Evolutionary conservation across 37 sponge, comb jelly and placozoan species (phyloP), one percentile per base, ranked within the genome.

Genomic region (Halichondria panicea): DNA sequence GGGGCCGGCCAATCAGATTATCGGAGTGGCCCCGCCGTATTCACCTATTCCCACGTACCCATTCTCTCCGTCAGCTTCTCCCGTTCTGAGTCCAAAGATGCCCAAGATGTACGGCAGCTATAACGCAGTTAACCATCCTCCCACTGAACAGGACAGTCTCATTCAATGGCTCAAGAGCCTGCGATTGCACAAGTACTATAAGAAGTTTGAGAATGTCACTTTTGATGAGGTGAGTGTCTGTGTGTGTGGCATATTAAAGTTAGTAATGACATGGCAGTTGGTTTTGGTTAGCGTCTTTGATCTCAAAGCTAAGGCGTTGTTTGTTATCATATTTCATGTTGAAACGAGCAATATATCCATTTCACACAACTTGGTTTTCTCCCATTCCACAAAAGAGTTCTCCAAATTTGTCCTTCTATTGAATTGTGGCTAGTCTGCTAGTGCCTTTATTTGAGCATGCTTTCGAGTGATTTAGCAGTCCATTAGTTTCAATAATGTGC

Each of bases 111-210:
- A 65, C 42, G 71, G 60, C 0, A 87, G 88, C 34, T 74, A 58
- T 46, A 43, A 34, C 12, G 43, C 76, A 18, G 46, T 83, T 37
- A 59, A 71, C 18, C 62, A 52, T 3, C 44, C 67, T n/a, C 73
- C 69, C 1, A 62, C 64, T 0, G 83, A 83, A 43, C 57, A 33
- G 27, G 86, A 90, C 13, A 74, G 35, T n/a, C 73, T 91, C 24
- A n/a, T 56, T 0, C 63, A 69, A 21, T 91, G 92, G 92, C 59
- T 91, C 58, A 91, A 91, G 65, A 68, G 55, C 28, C 79, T 74
- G 42, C 50, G 92, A 44, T 57, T 91, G 43, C 92, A 91, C 75
- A 91, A 91, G 69, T 91, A 91, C 32, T 65, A 73, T 36, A 36
- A 34, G 3, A 58, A 83, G 5, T 91, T 91, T 53, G 43, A 77